Base-by-base conservation (phyloP, 2,888 invertebrate species). In the Eupelmus urozonus region DNA sequence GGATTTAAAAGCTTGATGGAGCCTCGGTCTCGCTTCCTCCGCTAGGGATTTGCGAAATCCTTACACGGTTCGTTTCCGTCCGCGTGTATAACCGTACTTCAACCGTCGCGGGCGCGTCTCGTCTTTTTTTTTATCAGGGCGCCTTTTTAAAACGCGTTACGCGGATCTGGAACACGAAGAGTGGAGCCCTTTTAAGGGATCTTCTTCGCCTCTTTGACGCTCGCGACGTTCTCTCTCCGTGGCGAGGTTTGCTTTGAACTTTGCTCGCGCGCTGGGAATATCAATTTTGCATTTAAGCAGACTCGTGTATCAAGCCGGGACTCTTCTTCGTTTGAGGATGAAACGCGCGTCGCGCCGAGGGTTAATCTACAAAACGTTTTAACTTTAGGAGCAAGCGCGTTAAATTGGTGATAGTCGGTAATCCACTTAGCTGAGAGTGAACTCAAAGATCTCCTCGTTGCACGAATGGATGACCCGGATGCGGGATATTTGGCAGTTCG, bases 1-100 rank as follows among this genome's bases (percentile, higher is more conserved):
- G n/a, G 51, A 76, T 76, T 76, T 76, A 59, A 71, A 42, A 65
- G 65, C 51, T 45, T 65, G 59, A 76, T 76, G 71, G 65, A 57
- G n/a, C 57, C 42, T 55, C 45, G 42, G 27, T n/a, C n/a, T n/a
- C 53, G 29, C 55, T 62, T 67, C 59, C 40, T 20, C 3, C 25
- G n/a, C n/a, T n/a, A n/a, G 59, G 27, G 55, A 59, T 74, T 74
- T 59, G 49, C 25, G 40, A 25, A n/a, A 49, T 60, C 20, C 29
- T 27, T 27, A 1, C 45, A 62, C 5, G 16, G 13, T 20, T 29
- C 27, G 20, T 1, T n/a, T 1, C 34, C 34, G 34, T 9, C 9
- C 34, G 9, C 34, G 34, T n/a, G 34, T 34, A 29, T 13, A n/a
- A n/a, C n/a, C n/a, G n/a, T n/a, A n/a, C n/a, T n/a, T n/a, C n/a